phyloP scores from a whole-genome alignment of 1,140 invertebrate species.

The Tetranychus urticae region DNA sequence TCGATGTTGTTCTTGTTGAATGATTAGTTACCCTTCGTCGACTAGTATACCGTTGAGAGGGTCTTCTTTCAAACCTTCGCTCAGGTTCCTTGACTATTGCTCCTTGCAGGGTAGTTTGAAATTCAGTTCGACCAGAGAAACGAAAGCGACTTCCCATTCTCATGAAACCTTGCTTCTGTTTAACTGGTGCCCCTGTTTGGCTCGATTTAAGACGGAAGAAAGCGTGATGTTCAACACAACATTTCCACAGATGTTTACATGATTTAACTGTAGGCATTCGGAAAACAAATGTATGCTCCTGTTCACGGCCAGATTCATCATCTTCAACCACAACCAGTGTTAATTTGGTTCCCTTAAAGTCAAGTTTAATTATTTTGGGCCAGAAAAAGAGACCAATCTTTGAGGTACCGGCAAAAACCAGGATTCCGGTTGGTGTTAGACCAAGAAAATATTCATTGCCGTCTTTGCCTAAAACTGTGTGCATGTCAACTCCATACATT shows the following conservation, averaged over 20 bases:
- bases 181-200: slow-evolving; percentile 16
- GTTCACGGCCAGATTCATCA: slow-evolving; percentile 71
- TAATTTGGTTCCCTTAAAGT: slow-evolving; percentile 84
- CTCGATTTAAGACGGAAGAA: slow-evolving; percentile 59
- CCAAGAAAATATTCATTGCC: slow-evolving; percentile 89
- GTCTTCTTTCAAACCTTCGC: slow-evolving; percentile 73
- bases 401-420: slow-evolving; percentile 77
- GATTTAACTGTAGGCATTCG: slow-evolving; percentile 34
- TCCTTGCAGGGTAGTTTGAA: slow-evolving; percentile 62
- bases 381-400: slow-evolving; percentile 98
- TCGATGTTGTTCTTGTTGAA: too few relatives aligned
- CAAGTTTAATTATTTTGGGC: slow-evolving; percentile 86
- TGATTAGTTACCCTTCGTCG: background rate
- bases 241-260: slow-evolving; percentile 94
- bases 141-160: slow-evolving; percentile 27
- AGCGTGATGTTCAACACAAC: slow-evolving; percentile 89
- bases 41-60: slow-evolving; percentile 76
- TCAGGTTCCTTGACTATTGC: slow-evolving; percentile 76
- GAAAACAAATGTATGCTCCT: slow-evolving; percentile 79
- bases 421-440: slow-evolving; percentile 84
- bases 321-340: slow-evolving; percentile 86
- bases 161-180: slow-evolving; percentile 23
- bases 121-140: slow-evolving; percentile 59
- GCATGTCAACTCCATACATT: slow-evolving; percentile 58
- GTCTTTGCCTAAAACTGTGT: slow-evolving; percentile 64